phyloP scores from a whole-genome alignment of 1,140 invertebrate genomes.

The Drosophila subpulchrella region DNA sequence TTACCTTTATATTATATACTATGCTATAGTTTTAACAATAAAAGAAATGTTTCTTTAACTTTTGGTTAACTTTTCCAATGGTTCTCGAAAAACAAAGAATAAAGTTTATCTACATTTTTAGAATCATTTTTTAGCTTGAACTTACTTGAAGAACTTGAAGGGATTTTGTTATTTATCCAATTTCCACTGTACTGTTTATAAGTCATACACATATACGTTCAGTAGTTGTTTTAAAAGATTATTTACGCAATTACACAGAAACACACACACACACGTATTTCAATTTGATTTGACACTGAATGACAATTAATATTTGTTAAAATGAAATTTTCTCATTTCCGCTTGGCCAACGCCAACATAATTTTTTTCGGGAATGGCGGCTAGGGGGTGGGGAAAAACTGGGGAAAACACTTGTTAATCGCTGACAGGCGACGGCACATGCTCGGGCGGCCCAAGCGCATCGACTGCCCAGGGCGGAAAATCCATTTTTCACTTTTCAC shows the following conservation, averaged over 20 bases:
- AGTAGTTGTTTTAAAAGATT: conserved; percentile 14
- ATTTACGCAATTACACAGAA: conserved; percentile 39
- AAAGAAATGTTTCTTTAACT: no score
- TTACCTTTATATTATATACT: no score
- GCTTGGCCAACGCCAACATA: conserved; percentile 11
- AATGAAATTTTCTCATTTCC: conserved; percentile 45
- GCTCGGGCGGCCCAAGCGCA: conserved; percentile 57
- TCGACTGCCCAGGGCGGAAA: conserved; percentile 31
- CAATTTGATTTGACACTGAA: conserved; percentile 11
- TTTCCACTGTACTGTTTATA: not conserved
- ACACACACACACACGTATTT: conserved; percentile 20
- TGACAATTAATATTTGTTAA: conserved; percentile 31
- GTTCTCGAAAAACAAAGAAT: no score
- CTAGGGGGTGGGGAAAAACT: not conserved
- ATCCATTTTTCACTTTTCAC: conserved; percentile 51
- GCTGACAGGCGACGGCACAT: conserved; percentile 49
- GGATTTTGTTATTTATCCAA: not conserved
- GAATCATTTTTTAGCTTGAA: not conserved
- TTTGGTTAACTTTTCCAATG: no score
- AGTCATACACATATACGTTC: not conserved
- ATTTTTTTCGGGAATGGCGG: not conserved
- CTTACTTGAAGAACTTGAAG: not conserved
- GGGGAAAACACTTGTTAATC: conserved; percentile 63
- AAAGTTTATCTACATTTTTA: no score
- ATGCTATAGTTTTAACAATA: no score